phyloP scores from a whole-genome alignment of 2,888 invertebrate species.

The Coenonympha glycerion region DNA sequence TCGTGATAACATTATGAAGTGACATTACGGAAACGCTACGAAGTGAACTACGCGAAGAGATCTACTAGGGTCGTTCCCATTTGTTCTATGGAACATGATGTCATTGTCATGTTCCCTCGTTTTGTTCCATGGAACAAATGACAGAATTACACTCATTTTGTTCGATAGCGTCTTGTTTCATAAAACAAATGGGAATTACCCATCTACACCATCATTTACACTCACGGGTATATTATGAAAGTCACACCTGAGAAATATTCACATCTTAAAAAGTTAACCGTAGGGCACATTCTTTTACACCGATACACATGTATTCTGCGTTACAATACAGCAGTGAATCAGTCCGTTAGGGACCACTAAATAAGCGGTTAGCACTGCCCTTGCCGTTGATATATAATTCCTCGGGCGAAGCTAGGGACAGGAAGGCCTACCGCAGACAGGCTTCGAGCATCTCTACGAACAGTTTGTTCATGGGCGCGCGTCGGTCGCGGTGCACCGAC shows the following conservation, averaged over 20 bases:
- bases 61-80: too few species aligned
- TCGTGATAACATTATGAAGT: neutral
- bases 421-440: conserved; percentile 74
- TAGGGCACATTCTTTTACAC: neutral
- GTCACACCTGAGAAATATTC: neutral
- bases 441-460: conserved; percentile 97
- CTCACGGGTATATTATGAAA: neutral
- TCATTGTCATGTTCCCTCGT: too few species aligned
- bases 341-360: conserved; percentile 1
- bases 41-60: conserved; percentile 1
- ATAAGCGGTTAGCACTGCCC: neutral
- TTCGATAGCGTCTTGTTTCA: too few species aligned
- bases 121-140: too few species aligned
- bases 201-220: too few species aligned
- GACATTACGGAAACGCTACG: neutral
- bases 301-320: neutral
- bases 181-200: too few species aligned
- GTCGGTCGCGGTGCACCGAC: conserved; percentile 88
- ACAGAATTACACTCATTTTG: too few species aligned
- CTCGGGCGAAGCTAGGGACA: too few species aligned
- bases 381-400: too few species aligned
- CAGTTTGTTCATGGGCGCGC: conserved; percentile 95
- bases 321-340: neutral
- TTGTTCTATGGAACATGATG: too few species aligned
- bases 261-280: neutral